These are phyloP conservation scores for Yponomeuta evonymella DNA, from an alignment of 2,888 invertebrate species.

Conservation along the genomic window DNA sequence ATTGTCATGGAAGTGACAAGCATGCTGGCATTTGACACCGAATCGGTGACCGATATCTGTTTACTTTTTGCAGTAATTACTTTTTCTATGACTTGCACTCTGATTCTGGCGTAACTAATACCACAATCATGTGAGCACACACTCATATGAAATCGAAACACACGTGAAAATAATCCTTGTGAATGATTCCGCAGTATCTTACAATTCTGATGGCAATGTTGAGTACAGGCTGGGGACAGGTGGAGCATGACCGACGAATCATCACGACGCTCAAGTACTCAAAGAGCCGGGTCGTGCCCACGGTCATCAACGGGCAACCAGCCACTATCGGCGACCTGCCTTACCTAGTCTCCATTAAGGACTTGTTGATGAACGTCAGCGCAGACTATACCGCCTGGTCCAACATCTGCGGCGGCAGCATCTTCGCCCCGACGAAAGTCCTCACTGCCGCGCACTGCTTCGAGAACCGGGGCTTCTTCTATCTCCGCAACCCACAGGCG, in stretches of 20 bases:
- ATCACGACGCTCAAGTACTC: conserved; percentile 50
- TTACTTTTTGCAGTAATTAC: not conserved
- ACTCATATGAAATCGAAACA: not conserved
- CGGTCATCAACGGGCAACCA: conserved; percentile 42
- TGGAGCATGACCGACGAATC: conserved; percentile 30
- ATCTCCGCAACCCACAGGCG: conserved; percentile 26
- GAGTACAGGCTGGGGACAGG: not conserved
- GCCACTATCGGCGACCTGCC: conserved; percentile 38
- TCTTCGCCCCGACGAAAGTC: conserved; percentile 37
- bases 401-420: conserved; percentile 53
- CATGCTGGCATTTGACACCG: not conserved
- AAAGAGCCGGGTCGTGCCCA: conserved; percentile 33
- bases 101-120: not conserved
- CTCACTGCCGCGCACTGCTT: conserved; percentile 60
- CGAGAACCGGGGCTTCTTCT: conserved; percentile 41
- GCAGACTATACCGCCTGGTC: conserved; percentile 31
- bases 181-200: conserved; percentile 1
- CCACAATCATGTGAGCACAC: not conserved
- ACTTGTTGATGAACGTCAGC: conserved; percentile 18
- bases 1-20: not conserved
- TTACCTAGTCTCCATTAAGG: conserved; percentile 44
- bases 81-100: not conserved
- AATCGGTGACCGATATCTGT: not conserved
- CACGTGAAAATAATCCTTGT: not conserved
- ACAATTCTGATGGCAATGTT: not conserved